Percentiles rank a stretch among this genome's conserved stretches.
Conservation (phyloP, 1,140 invertebrate genomes). For the Vanessa atalanta region DNA sequence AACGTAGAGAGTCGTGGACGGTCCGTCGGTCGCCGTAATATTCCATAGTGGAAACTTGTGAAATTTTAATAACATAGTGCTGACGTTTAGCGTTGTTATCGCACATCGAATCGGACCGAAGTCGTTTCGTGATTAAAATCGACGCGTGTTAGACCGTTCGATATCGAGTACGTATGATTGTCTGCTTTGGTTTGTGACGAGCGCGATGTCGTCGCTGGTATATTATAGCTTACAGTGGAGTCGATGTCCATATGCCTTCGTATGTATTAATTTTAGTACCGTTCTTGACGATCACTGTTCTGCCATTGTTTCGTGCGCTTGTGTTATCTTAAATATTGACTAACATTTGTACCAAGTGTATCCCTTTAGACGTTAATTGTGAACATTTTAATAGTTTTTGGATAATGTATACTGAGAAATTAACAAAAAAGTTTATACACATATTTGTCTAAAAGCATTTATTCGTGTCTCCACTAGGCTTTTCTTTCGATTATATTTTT, state of each 20-base stretch:
- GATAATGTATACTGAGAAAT: constrained; percentile 38
- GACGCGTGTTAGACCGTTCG: neutral
- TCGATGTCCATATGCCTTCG: constrained; percentile 18
- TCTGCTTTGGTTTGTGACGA: neutral
- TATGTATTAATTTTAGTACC: constrained; percentile 15
- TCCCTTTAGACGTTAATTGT: constrained; percentile 33
- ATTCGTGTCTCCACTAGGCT: constrained; percentile 58
- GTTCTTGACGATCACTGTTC: constrained; percentile 40
- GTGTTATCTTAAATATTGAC: constrained; percentile 36
- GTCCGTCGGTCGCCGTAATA: constrained; percentile 11
- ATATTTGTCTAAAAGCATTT: constrained; percentile 64
- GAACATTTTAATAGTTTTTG: constrained; percentile 40
- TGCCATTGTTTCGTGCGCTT: constrained; percentile 36
- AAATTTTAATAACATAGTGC: neutral
- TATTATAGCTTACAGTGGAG: constrained; percentile 24
- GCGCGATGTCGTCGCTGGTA: neutral
- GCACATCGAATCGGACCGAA: neutral
- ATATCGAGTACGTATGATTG: neutral
- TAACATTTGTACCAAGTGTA: constrained; percentile 39
- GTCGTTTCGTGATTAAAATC: neutral
- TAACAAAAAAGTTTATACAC: constrained; percentile 22
- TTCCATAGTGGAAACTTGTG: constrained; percentile 6
- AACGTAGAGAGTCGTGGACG: constrained; percentile 1
- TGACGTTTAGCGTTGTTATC: neutral
- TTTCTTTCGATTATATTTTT: constrained; percentile 54